These are phyloP conservation scores for Clamator glandarius DNA, from an alignment of 2,797 vertebrate genomes.

Conservation along the genomic window DNA sequence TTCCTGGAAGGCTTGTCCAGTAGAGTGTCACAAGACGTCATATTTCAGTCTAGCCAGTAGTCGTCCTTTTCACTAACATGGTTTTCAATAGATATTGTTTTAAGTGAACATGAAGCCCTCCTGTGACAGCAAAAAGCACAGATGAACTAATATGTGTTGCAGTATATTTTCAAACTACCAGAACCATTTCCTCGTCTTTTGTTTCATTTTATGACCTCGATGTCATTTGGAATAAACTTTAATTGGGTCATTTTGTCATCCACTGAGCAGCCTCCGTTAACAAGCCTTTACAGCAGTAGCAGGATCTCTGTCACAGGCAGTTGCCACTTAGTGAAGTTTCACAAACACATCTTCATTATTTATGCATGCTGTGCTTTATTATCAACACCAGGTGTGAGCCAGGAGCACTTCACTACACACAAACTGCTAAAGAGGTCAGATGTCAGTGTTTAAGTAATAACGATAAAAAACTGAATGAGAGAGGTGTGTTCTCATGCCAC, in stretches of 20 bases:
- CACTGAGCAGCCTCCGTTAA: constrained; percentile 40
- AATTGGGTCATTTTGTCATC: constrained; percentile 64
- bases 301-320: constrained; percentile 76
- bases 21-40: neutral
- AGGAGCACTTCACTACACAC: constrained; percentile 61
- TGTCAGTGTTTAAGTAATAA: constrained; percentile 59
- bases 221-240: constrained; percentile 62
- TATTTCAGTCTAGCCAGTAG: neutral
- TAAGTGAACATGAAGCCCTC: neutral
- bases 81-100: neutral
- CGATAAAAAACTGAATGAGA: constrained; percentile 50
- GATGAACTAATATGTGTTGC: neutral
- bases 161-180: constrained; percentile 3
- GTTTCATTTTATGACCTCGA: constrained; percentile 52
- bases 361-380: constrained; percentile 79
- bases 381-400: constrained; percentile 75
- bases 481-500: constrained; percentile 57
- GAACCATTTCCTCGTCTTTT: constrained; percentile 62
- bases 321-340: constrained; percentile 81
- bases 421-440: constrained; percentile 67
- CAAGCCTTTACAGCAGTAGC: constrained; percentile 40
- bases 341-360: constrained; percentile 80
- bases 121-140: neutral
- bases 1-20: neutral
- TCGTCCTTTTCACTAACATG: neutral